Evolutionary conservation across 2,888 invertebrate species (phyloP).

Genomic region (Synergus itoensis): DNA sequence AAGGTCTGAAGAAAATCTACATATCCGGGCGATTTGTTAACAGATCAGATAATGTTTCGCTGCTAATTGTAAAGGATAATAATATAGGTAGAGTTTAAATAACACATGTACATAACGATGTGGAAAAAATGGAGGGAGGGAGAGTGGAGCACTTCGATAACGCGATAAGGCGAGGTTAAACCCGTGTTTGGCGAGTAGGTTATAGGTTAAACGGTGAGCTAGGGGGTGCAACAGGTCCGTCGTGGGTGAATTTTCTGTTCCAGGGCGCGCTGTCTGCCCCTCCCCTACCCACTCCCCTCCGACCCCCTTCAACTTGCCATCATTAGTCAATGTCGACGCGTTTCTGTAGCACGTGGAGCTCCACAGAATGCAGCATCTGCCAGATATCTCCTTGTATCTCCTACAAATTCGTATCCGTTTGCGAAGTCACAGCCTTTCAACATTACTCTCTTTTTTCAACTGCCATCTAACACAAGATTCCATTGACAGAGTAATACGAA

Average conservation of each 20-base stretch:
- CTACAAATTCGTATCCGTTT: slow-evolving; percentile 64
- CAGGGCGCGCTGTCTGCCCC: slow-evolving; percentile 74
- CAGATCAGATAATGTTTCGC: neutral
- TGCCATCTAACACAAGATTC: neutral
- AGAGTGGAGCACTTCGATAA: slow-evolving; percentile 72
- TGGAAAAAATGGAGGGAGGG: slow-evolving; percentile 54
- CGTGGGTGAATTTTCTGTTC: slow-evolving; percentile 78
- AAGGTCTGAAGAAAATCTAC: no score
- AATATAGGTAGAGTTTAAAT: slow-evolving; percentile 28
- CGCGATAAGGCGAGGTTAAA: slow-evolving; percentile 78
- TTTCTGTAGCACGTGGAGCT: slow-evolving; percentile 71
- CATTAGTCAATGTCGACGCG: slow-evolving; percentile 78
- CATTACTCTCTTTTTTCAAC: neutral
- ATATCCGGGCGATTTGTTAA: neutral
- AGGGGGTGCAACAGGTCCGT: slow-evolving; percentile 78
- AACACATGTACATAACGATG: slow-evolving; percentile 51
- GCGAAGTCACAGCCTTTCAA: slow-evolving; percentile 18
- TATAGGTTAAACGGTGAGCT: slow-evolving; percentile 78
- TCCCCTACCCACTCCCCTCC: slow-evolving; percentile 63
- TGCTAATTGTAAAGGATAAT: neutral
- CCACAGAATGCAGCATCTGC: slow-evolving; percentile 73
- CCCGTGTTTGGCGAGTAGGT: slow-evolving; percentile 77
- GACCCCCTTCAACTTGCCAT: slow-evolving; percentile 72
- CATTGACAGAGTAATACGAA: neutral
- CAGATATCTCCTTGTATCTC: slow-evolving; percentile 71